These are phyloP conservation scores for Zeus faber DNA, from an alignment of 2,113 vertebrate species.

Conservation along the genomic window DNA sequence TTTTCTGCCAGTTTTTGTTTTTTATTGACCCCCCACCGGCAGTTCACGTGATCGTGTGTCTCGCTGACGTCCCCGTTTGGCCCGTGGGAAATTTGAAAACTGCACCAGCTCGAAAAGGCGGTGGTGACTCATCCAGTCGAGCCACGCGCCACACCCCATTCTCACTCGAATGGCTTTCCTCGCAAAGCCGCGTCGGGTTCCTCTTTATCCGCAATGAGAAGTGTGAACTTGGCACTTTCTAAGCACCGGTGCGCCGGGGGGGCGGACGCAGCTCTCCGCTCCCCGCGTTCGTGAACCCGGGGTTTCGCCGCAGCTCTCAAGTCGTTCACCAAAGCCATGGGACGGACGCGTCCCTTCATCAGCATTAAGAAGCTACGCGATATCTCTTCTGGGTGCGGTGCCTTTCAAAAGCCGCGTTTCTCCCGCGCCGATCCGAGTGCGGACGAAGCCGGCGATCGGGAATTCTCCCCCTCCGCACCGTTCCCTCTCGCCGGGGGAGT, in stretches of 20 bases:
- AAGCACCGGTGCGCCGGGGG: too few species aligned
- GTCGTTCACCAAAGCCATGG: too few species aligned
- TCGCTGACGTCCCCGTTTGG: not conserved
- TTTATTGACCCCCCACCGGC: too few species aligned
- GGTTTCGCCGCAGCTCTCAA: too few species aligned
- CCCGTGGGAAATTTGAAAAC: not conserved
- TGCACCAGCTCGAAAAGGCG: not conserved
- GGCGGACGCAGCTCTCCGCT: too few species aligned
- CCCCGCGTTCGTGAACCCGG: too few species aligned
- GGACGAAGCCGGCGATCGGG: not conserved
- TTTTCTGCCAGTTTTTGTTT: too few species aligned
- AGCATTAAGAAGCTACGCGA: not conserved
- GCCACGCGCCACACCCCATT: slow-evolving; percentile 16
- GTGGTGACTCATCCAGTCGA: slow-evolving; percentile 10
- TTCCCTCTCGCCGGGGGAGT: not conserved
- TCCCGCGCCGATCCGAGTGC: not conserved
- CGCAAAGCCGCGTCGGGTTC: slow-evolving; percentile 1
- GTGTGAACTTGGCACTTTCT: not conserved
- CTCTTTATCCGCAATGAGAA: not conserved
- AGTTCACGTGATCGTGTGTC: too few species aligned
- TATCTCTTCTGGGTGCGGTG: not conserved
- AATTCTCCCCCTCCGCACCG: not conserved
- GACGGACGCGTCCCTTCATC: too few species aligned
- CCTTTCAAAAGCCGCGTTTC: not conserved
- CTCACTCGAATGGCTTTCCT: slow-evolving; percentile 35